Base-by-base conservation (phyloP, 1,140 invertebrate species). In the Tribolium madens region DNA sequence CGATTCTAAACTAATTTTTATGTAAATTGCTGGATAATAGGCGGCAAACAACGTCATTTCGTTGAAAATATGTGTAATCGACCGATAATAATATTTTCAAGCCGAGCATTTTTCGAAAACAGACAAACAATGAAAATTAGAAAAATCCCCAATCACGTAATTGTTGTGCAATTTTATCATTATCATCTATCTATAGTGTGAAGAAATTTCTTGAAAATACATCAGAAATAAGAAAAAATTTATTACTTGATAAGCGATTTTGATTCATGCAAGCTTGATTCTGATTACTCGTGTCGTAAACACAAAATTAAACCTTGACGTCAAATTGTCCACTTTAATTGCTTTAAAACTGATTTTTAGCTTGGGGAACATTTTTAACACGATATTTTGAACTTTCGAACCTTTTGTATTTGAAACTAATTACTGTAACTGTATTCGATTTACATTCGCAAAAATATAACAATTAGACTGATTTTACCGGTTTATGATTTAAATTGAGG, bases 1-100 rank as follows among this genome's bases (percentile, higher is more conserved):
- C n/a, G 14, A 52, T 7, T 60, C 26, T 21, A 21, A 60, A 42
- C 36, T 13, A 75, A 53, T 75, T 53, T 68, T 42, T 18, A 48
- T 75, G 72, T 75, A 68, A 75, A 72, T 72, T 72, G 15, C 13
- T 10, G 36, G 42, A 12, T 72, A 72, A 72, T 72, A 31, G 46
- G 10, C 4, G 21, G 48, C 15, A 21, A 72, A 72, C 47, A 72
- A 50, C 70, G 21, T 72, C 48, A 72, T 71, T 71, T 71, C 5
- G n/a, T 42, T 3, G 69, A 48, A 47, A 53, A 71, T 71, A 71
- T 21, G 70, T 72, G 70, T 72, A 52, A 72, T 72, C 70, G 47
- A 52, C 26, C 50, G 42, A 71, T 71, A 72, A 52, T 52, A 33
- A 64, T 64, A 33, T 57, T 18, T 12, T 13, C 36, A 0, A 10